Evolutionary conservation across 1,140 invertebrate species (phyloP).

Genomic region (Orius insidiosus): DNA sequence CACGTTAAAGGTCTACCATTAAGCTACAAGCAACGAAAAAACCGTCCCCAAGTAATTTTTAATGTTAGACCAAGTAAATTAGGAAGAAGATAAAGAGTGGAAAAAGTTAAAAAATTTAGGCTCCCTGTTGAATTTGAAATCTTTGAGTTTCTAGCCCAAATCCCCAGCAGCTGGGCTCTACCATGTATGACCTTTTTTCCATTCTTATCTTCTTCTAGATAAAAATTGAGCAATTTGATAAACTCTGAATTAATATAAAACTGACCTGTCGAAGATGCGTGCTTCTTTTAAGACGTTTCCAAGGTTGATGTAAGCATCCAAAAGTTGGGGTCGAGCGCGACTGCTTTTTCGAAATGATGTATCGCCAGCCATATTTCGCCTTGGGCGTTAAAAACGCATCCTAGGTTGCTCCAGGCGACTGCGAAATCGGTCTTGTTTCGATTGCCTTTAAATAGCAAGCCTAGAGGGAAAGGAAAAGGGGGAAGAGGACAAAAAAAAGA

Average conservation of each 20-base stretch:
- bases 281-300: constrained; percentile 99
- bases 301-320: constrained; percentile 98
- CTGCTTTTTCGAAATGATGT: constrained; percentile 99
- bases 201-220: not conserved
- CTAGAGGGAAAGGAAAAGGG: constrained; percentile 33
- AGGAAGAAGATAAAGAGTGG: too few relatives aligned
- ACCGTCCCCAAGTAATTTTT: too few relatives aligned
- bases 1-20: too few relatives aligned
- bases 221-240: not conserved
- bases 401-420: constrained; percentile 99
- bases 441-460: constrained; percentile 99
- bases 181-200: too few relatives aligned
- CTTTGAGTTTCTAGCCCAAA: too few relatives aligned
- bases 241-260: constrained; percentile 13
- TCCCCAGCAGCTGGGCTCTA: too few relatives aligned
- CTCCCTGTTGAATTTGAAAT: too few relatives aligned
- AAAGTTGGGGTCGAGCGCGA: constrained; percentile 98
- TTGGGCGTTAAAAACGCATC: constrained; percentile 99
- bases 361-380: constrained; percentile 99
- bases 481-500: constrained; percentile 13
- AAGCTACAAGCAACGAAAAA: too few relatives aligned
- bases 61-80: too few relatives aligned
- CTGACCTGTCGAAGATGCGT: constrained; percentile 92
- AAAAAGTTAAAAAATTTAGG: too few relatives aligned
- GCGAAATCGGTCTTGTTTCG: constrained; percentile 96